A percentile compares a stretch with the other conserved stretches of the same genome.
Evolutionary conservation across 2,797 vertebrate species (phyloP).

Genomic region (Betta splendens): DNA sequence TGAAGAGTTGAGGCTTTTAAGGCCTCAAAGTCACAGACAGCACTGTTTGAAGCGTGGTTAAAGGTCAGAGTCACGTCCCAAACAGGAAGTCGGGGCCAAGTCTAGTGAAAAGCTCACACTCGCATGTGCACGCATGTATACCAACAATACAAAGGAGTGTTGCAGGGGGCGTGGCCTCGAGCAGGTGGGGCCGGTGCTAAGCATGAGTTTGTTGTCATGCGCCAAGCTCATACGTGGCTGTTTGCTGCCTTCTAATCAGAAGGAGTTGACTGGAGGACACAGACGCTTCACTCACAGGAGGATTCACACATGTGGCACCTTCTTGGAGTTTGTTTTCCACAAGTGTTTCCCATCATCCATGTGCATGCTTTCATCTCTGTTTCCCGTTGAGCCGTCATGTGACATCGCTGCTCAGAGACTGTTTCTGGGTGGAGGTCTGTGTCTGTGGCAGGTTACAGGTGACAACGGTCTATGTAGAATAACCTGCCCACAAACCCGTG

Average conservation of each 20-base stretch:
- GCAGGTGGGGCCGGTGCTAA: constrained; percentile 23
- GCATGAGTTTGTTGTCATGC: constrained; percentile 53
- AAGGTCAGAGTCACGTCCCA: constrained; percentile 29
- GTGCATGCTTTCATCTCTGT: not conserved
- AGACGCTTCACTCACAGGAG: constrained; percentile 1
- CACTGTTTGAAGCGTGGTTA: constrained; percentile 1
- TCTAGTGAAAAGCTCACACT: constrained; percentile 10
- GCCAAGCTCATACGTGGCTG: not conserved
- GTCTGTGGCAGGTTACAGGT: too few species aligned
- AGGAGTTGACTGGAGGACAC: constrained; percentile 17
- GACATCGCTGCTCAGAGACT: not conserved
- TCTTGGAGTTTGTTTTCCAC: constrained; percentile 9
- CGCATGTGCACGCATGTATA: constrained; percentile 1
- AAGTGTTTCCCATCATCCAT: too few species aligned
- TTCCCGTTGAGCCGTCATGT: constrained; percentile 7
- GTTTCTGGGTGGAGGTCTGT: too few species aligned
- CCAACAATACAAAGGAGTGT: constrained; percentile 5
- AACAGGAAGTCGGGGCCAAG: constrained; percentile 28
- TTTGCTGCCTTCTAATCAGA: not conserved
- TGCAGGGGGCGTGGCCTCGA: constrained; percentile 38
- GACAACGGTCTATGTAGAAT: too few species aligned
- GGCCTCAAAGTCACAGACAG: too few species aligned
- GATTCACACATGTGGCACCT: constrained; percentile 10
- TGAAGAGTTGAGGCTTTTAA: too few species aligned
- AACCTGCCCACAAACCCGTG: too few species aligned